Evolutionary conservation across 2,797 vertebrate species (phyloP).

Genomic region (Emys orbicularis): DNA sequence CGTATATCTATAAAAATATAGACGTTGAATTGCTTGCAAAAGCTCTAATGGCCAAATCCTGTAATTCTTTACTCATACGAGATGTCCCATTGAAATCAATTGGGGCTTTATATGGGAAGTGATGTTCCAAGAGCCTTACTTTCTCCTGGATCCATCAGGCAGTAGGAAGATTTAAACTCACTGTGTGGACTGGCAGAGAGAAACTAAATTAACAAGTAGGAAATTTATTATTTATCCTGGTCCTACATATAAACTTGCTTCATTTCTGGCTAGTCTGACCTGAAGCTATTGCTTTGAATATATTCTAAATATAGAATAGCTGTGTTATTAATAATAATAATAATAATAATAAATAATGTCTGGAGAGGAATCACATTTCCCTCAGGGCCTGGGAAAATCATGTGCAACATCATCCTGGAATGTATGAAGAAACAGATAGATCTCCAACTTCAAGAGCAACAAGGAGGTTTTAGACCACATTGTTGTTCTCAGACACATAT

Average conservation of each 20-base stretch:
- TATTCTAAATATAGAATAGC: slow-evolving; percentile 3
- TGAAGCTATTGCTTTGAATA: not conserved
- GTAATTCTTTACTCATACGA: not conserved
- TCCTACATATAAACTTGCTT: slow-evolving; percentile 11
- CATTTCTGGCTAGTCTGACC: slow-evolving; percentile 14
- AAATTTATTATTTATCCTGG: slow-evolving; percentile 5
- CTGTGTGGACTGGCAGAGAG: not conserved
- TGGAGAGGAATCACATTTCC: not conserved
- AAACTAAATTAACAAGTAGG: slow-evolving; percentile 3
- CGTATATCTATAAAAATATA: not conserved
- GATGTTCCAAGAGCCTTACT: not conserved
- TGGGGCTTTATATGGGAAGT: not conserved
- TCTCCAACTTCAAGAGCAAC: not conserved
- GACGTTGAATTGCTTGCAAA: not conserved
- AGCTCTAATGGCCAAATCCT: not conserved
- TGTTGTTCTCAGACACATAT: not conserved
- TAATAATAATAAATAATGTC: not conserved
- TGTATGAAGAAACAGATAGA: not conserved
- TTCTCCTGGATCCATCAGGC: not conserved
- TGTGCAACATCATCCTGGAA: not conserved
- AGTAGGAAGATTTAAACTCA: not conserved
- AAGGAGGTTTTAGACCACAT: not conserved
- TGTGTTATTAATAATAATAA: slow-evolving; percentile 1
- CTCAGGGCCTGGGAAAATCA: too few relatives aligned
- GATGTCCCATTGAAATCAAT: not conserved